These are phyloP conservation scores for Gnathonemus echidnorhynchus DNA, from an alignment of 2,113 vertebrate species.

Conservation along the genomic window DNA sequence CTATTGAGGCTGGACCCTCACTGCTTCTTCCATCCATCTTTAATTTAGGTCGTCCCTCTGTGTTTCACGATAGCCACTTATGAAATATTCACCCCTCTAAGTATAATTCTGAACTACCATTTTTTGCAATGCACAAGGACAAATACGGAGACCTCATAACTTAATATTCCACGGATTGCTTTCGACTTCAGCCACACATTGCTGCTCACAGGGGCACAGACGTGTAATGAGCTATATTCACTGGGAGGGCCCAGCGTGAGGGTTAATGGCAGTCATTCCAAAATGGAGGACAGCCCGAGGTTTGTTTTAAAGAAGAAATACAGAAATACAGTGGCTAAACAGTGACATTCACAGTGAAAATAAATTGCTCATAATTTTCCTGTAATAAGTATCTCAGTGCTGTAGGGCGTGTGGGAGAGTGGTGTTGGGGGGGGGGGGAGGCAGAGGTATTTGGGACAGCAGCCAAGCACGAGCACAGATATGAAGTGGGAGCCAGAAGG, in stretches of 20 bases:
- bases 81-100: constrained; percentile 20
- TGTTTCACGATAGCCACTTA: neutral
- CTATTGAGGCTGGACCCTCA: neutral
- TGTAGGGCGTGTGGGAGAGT: neutral
- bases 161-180: neutral
- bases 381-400: neutral
- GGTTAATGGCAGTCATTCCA: neutral
- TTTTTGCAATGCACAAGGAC: neutral
- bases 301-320: neutral
- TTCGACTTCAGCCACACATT: neutral
- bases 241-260: neutral
- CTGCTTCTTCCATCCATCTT: constrained; percentile 8
- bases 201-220: neutral
- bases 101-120: constrained; percentile 12
- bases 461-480: neutral
- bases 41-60: constrained; percentile 7
- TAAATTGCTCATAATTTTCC: neutral
- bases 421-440: neutral
- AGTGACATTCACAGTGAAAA: neutral
- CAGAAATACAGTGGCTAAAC: neutral
- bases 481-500: neutral
- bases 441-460: neutral
- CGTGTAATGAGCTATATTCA: neutral
- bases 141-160: neutral
- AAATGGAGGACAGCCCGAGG: neutral